Base-by-base conservation (phyloP, 2,888 invertebrate species). In the Polietes domitor region DNA sequence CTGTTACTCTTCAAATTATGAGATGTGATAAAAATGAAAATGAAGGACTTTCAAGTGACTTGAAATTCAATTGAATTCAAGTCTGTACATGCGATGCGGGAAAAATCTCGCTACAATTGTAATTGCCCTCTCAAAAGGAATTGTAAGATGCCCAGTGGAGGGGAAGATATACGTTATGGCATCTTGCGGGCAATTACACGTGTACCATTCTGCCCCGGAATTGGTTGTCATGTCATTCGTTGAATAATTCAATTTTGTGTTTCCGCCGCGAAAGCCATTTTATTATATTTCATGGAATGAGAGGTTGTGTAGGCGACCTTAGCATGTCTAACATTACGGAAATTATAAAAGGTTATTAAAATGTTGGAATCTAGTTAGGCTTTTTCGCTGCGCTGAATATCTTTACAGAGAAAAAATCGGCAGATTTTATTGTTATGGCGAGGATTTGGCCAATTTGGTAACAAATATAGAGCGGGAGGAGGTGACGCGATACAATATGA, bases 171-270 rank as follows among this genome's bases (percentile, higher is more conserved):
- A 12, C 7, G 26, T 26, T 24, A 58, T 15, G 26, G 58, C 80
- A 75, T 77, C 80, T 88, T 86, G 86, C 86, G 88, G 89, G 87
- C 90, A 90, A 90, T 90, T 90, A 89, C 88, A 89, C 86, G 89
- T 89, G 87, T 88, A 88, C 89, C 89, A 89, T 89, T 89, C 88
- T 7, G n/a, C 2, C 7, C 55, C 61, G 70, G 28, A 89, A 89
- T 87, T 88, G 88, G 87, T 88, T 89, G 87, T 83, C 83, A 78
- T n/a, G 68, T 43, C 41, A 12, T 68, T 37, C 24, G 70, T 12
- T 58, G 15, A 58, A 58, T 58, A 58, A 58, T 58, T 58, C 15
- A 26, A 26, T 26, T 58, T 58, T 26, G 9, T 15, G 9, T 58
- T 24, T 12, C 26, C 15, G 15, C 17, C 2, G 58, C 17, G 12